Conservation (phyloP, 1,140 invertebrate species). For the Heliothis subflexa region DNA sequence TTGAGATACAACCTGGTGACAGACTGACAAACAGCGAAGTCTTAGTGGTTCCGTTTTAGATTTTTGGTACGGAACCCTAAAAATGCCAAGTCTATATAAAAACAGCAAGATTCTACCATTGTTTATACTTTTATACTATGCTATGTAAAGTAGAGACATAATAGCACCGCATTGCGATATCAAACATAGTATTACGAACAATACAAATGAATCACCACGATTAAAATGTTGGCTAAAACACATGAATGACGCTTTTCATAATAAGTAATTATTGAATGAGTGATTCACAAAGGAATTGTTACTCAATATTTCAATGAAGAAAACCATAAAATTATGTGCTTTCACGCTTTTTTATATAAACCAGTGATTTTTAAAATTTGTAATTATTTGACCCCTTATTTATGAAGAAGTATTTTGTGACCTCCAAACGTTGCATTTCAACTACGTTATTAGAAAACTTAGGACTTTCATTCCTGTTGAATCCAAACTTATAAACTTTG, state of each 20-base stretch:
- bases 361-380: no score
- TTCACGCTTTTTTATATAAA: no score
- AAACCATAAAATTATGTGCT: background rate
- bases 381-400: no score
- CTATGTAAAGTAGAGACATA: background rate
- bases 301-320: background rate
- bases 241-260: background rate
- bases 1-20: no score
- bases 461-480: background rate
- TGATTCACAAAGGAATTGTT: background rate
- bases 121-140: background rate
- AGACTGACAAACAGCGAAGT: no score
- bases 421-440: no score
- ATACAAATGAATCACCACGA: slow-evolving; percentile 19
- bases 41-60: no score
- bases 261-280: background rate
- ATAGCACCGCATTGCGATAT: background rate
- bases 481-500: background rate
- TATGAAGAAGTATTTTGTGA: no score
- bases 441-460: background rate
- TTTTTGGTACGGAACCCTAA: no score
- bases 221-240: background rate
- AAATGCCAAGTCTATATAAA: background rate
- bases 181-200: slow-evolving; percentile 11
- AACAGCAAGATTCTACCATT: background rate